These are phyloP conservation scores for Plusia festucae DNA, from an alignment of 2,888 invertebrate species.

Conservation along the genomic window DNA sequence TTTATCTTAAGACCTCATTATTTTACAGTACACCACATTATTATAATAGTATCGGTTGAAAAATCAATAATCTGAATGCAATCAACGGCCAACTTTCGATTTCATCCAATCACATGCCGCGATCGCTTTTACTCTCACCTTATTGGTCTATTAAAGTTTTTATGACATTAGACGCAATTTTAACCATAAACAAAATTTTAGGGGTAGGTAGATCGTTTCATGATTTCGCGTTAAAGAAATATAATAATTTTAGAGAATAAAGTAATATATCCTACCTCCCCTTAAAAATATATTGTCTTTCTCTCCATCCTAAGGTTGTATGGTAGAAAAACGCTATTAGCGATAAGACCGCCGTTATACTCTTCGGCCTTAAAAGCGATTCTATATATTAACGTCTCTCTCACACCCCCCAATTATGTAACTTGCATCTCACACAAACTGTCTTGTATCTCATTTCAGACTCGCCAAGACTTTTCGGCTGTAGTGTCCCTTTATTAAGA, in stretches of 20 bases:
- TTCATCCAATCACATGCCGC: slow-evolving; percentile 67
- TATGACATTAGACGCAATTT: slow-evolving; percentile 32
- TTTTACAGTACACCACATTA: slow-evolving; percentile 33
- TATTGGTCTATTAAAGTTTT: slow-evolving; percentile 47
- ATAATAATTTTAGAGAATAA: not conserved
- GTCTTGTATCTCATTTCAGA: no score
- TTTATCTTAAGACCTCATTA: slow-evolving; percentile 55
- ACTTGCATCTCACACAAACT: no score
- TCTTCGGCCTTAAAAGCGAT: no score
- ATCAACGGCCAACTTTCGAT: slow-evolving; percentile 72
- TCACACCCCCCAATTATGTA: no score
- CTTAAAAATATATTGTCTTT: no score
- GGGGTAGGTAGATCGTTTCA: not conserved
- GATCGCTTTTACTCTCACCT: slow-evolving; percentile 61
- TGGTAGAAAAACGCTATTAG: no score
- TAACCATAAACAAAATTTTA: not conserved
- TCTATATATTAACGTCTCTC: no score
- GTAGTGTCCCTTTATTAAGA: no score
- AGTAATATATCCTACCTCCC: no score
- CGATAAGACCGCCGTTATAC: no score
- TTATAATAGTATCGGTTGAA: slow-evolving; percentile 54
- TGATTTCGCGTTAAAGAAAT: not conserved
- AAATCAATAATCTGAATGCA: slow-evolving; percentile 65
- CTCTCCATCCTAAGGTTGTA: no score
- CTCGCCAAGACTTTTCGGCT: no score